Base-by-base conservation (phyloP, 2,113 vertebrate species). In the Puffinus mauretanicus region DNA sequence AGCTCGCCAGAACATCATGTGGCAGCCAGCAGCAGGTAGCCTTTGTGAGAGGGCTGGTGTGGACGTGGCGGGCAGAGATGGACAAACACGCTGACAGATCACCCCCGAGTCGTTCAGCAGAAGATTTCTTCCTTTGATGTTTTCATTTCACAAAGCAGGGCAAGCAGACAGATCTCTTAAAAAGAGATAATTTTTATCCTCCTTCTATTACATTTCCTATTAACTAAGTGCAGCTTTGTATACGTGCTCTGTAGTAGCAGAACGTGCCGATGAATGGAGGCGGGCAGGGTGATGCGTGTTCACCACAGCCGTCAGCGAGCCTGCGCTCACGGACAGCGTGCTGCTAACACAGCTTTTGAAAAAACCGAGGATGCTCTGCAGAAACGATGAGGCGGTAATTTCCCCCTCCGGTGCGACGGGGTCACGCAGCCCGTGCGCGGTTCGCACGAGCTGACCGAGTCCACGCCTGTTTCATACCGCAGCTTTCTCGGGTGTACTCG, bases 291-390 rank as follows among this genome's bases (percentile, higher is more conserved):
- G 34, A 34, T 12, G 34, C n/a, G 11, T 9, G 30, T n/a, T 29
- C 54, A 34, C 22, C 6, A 6, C n/a, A 27, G 40, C 18, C 4
- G 1, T 4, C 60, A 10, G 25, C 2, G 2, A 17, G 29, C 8
- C 13, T 17, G 16, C 2, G 3, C 11, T 42, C 11, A 21, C 1
- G 7, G 10, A 14, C 42, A 3, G 32, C 0, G 14, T 13, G 3
- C 46, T 19, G 51, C 36, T 13, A 21, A 4, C n/a, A 17, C 19
- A 6, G 20, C 49, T 47, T 47, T 8, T 14, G 27, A 36, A 36
- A 54, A 24, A 0, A 6, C 9, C 0, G 1, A n/a, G 55, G 25
- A 9, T 25, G 21, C 36, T 36, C 42, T 64, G 67, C 10, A 9
- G 15, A 34, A 71, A 26, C 0, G 4, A 4, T 10, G n/a, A 38